Percentiles rank a stretch among this genome's conserved stretches.
phyloP scores from a whole-genome alignment of 1,140 invertebrate genomes.

The Habropoda laboriosa region DNA sequence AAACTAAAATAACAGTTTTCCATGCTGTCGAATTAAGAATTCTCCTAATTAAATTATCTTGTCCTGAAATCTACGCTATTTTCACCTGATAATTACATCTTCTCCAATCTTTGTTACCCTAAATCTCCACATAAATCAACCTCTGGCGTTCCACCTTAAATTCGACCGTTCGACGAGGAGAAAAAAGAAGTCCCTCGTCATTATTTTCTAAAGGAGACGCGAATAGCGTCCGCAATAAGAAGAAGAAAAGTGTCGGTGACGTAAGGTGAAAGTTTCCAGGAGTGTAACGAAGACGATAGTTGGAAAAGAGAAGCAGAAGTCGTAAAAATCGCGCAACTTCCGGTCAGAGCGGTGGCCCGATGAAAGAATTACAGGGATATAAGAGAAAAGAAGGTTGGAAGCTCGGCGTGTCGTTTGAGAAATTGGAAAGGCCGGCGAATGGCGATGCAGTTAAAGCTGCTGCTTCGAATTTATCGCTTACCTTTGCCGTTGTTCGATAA shows the following conservation, averaged over 20 bases:
- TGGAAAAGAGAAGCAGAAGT: conserved; percentile 12
- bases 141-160: too few relatives aligned
- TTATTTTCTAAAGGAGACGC: too few relatives aligned
- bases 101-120: too few relatives aligned
- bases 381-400: neutral
- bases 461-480: conserved; percentile 38
- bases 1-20: too few relatives aligned
- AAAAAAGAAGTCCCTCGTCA: too few relatives aligned
- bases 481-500: conserved; percentile 37
- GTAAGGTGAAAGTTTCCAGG: neutral
- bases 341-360: neutral
- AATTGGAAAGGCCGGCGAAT: conserved; percentile 37
- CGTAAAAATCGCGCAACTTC: conserved; percentile 38
- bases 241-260: neutral
- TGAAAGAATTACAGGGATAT: conserved; percentile 44
- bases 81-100: too few relatives aligned
- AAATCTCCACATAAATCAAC: too few relatives aligned
- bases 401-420: conserved; percentile 35
- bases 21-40: too few relatives aligned
- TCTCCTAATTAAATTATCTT: too few relatives aligned
- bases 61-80: too few relatives aligned
- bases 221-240: neutral
- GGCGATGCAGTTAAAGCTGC: conserved; percentile 34
- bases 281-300: conserved; percentile 24
- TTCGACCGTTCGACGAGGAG: too few relatives aligned